Base-by-base conservation (phyloP, 2,113 vertebrate species). In the Gallinago media region DNA sequence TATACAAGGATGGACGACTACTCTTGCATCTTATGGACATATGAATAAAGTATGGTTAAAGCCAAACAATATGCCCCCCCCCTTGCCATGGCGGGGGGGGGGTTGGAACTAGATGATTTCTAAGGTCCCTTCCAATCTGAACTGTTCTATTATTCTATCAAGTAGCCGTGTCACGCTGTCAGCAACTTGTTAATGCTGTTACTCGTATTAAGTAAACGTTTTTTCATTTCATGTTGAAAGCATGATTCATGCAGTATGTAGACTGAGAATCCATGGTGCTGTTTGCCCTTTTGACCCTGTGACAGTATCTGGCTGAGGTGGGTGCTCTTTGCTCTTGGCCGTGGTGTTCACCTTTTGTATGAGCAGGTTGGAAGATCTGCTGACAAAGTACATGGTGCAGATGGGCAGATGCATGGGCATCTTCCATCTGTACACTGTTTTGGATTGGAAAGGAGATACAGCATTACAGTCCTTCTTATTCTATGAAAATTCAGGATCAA, bases 261-360 rank as follows among this genome's bases (percentile, higher is more conserved):
- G 29, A 52, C 25, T 77, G 22, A 65, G 42, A 70, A 79, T 27
- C 19, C 3, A 0, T 40, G 27, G 22, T 65, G 19, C 4, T 70
- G 34, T 8, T 32, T 66, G 13, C 9, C 29, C 25, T 72, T 89
- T 44, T 1, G 6, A 36, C 25, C 13, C 18, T 25, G 42, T 61
- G n/a, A 27, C 5, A 3, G 18, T 29, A 18, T 42, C 18, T 58
- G 31, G 14, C n/a, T 47, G 36, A 63, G 42, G 9, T 12, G 38
- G 47, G 7, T 42, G 29, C n/a, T 52, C 58, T 38, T 56, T 65
- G 38, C 36, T 71, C 17, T 34, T 32, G 29, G 20, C 44, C 20
- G 26, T 23, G 8, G 17, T 23, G 12, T 52, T 67, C 1, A 1
- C 40, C 15, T 1, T 0, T 66, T 50, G 27, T n/a, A 6, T 1